Evolutionary conservation across 2,797 vertebrate species (phyloP), one percentile per base, ranked within the genome.

Genomic region (Leptoclinus maculatus): DNA sequence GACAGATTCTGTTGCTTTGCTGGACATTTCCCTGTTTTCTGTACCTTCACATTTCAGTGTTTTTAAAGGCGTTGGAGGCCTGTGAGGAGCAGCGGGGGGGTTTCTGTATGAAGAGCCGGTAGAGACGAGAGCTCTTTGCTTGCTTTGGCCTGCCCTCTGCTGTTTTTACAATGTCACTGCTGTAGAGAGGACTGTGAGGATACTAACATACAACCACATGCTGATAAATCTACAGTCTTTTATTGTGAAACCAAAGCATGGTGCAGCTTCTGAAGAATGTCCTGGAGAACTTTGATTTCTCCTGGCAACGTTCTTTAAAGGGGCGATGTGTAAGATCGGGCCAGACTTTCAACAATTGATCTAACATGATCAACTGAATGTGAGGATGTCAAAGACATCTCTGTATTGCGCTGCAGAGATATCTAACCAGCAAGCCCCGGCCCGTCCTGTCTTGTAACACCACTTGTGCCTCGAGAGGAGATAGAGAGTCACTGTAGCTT

Each of bases 111-210:
- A 39, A 0, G 4, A 54, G 41, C 21, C 27, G 38, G 62, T 25
- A 23, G 17, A 56, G 5, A 3, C 1, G 0, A 8, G 9, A 25
- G 16, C 14, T 53, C 36, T 70, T 73, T 21, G n/a, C 78, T 90
- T 87, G 88, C 69, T 83, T 56, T 70, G 79, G 65, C 43, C 88
- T 93, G 92, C 92, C 93, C 91, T 89, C 94, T 94, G 53, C 88
- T 93, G 93, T 25, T 74, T 25, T n/a, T 7, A 2, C 14, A 2
- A 1, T 12, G 67, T 49, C 34, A 79, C 82, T 93, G 17, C 11
- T 16, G 3, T 11, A 36, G 2, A 41, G 7, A 39, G 34, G 11
- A 2, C 2, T 19, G 1, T 19, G 38, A 41, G 9, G n/a, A 34
- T 19, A 14, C 21, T 65, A 10, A 73, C 21, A 69, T 32, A 32